phyloP scores from a whole-genome alignment of 64 coral and sea anemone genomes.

The Trachythela sp. region DNA sequence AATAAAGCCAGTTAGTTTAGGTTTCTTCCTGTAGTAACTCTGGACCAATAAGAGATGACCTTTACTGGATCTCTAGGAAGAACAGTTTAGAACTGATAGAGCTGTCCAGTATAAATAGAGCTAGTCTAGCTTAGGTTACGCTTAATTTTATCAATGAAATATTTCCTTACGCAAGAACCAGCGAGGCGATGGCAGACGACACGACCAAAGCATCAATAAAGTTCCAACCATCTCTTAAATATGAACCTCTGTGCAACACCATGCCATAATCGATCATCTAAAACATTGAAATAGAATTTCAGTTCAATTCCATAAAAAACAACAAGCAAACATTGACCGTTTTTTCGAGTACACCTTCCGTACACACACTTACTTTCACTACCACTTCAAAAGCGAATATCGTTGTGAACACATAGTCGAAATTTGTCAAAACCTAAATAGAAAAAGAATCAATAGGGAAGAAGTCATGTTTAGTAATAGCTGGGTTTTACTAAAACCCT shows the following conservation, averaged over 20 bases:
- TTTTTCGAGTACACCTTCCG: too few relatives aligned
- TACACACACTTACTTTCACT: constrained; percentile 54
- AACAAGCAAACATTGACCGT: neutral
- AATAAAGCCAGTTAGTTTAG: too few relatives aligned
- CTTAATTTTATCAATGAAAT: neutral
- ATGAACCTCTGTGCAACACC: constrained; percentile 63
- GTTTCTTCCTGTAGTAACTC: too few relatives aligned
- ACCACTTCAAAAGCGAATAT: constrained; percentile 91
- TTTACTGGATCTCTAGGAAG: too few relatives aligned
- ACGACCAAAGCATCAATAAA: constrained; percentile 67
- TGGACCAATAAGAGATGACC: too few relatives aligned
- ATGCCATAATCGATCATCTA: constrained; percentile 64
- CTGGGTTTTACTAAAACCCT: too few relatives aligned
- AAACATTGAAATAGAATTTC: neutral
- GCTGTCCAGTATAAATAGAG: neutral
- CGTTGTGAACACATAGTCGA: constrained; percentile 94
- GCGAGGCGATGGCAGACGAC: constrained; percentile 48
- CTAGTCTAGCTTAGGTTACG: neutral
- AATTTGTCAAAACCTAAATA: constrained; percentile 75
- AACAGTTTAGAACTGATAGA: too few relatives aligned
- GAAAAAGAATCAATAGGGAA: neutral
- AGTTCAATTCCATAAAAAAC: neutral
- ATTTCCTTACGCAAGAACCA: constrained; percentile 42
- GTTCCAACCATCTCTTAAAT: constrained; percentile 66
- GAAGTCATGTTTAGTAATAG: too few relatives aligned